A percentile compares a stretch with the other conserved stretches of the same genome.
These are phyloP conservation scores for Dysmachus trigonus DNA, from an alignment of 2,888 invertebrate genomes.

Conservation along the genomic window DNA sequence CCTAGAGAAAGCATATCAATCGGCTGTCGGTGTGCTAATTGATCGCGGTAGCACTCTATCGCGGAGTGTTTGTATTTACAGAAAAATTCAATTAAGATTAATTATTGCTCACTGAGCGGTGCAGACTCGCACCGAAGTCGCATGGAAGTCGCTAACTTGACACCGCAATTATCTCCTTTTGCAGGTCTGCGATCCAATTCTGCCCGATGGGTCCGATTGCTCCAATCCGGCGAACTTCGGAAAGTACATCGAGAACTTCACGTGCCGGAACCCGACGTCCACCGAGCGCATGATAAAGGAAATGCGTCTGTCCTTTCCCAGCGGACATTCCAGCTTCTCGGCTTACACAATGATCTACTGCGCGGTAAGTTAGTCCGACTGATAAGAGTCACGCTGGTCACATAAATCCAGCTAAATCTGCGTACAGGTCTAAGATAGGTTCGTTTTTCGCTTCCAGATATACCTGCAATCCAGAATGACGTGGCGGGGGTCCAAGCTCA, in stretches of 20 bases:
- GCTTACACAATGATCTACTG: slow-evolving; percentile 87
- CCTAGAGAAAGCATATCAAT: not conserved
- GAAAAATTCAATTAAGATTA: not conserved
- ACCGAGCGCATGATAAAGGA: slow-evolving; percentile 72
- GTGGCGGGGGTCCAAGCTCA: slow-evolving; percentile 81
- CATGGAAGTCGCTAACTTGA: not conserved
- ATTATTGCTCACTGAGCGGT: not conserved
- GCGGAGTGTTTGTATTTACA: not conserved
- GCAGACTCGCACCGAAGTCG: not conserved
- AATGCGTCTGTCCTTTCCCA: slow-evolving; percentile 87
- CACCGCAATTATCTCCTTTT: slow-evolving; percentile 45
- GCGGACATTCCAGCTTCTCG: slow-evolving; percentile 91
- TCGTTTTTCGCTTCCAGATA: slow-evolving; percentile 68
- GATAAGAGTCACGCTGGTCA: not conserved
- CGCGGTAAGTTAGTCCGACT: slow-evolving; percentile 72
- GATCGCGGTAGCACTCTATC: not conserved
- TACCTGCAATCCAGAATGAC: slow-evolving; percentile 87
- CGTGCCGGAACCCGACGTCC: slow-evolving; percentile 68
- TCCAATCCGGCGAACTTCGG: slow-evolving; percentile 68
- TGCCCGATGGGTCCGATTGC: slow-evolving; percentile 68
- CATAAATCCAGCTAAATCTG: not conserved
- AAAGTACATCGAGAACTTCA: slow-evolving; percentile 77
- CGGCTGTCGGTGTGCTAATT: not conserved
- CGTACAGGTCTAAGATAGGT: not conserved
- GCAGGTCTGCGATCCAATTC: slow-evolving; percentile 82